Conservation (phyloP, 2,113 vertebrate genomes). For the Microtus oregoni region DNA sequence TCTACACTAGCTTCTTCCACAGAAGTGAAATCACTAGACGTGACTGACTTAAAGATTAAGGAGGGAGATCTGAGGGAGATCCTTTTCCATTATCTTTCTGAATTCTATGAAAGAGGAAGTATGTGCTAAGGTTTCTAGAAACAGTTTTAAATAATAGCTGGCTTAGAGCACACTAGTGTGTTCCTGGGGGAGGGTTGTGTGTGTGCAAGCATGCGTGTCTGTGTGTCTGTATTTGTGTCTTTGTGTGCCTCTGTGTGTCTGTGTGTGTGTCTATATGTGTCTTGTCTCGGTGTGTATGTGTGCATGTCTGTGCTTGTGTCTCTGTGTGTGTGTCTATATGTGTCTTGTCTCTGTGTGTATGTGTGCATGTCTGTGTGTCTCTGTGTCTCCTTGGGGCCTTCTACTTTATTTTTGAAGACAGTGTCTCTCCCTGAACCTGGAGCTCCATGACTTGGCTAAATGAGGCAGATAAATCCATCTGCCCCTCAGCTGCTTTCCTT, state of each 20-base stretch:
- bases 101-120: conserved; percentile 20
- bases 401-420: not conserved
- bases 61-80: not conserved
- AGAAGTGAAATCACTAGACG: not conserved
- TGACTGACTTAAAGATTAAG: not conserved
- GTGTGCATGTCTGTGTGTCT: too few relatives aligned
- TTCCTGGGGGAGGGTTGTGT: not conserved
- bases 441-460: not conserved
- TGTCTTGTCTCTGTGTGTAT: not conserved
- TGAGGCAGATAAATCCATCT: not conserved
- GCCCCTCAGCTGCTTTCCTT: not conserved
- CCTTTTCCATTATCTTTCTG: not conserved
- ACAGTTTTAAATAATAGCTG: not conserved
- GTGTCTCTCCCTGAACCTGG: not conserved
- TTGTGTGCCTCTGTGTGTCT: not conserved
- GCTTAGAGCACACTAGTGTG: not conserved
- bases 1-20: not conserved
- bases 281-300: too few relatives aligned
- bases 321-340: too few relatives aligned
- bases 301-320: too few relatives aligned
- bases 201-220: not conserved
- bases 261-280: too few relatives aligned
- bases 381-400: too few relatives aligned
- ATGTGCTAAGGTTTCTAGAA: not conserved
- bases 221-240: too few relatives aligned